Evolutionary conservation across 2,797 vertebrate species (phyloP), one percentile per base, ranked within the genome.

Genomic region (Moxostoma hubbsi): DNA sequence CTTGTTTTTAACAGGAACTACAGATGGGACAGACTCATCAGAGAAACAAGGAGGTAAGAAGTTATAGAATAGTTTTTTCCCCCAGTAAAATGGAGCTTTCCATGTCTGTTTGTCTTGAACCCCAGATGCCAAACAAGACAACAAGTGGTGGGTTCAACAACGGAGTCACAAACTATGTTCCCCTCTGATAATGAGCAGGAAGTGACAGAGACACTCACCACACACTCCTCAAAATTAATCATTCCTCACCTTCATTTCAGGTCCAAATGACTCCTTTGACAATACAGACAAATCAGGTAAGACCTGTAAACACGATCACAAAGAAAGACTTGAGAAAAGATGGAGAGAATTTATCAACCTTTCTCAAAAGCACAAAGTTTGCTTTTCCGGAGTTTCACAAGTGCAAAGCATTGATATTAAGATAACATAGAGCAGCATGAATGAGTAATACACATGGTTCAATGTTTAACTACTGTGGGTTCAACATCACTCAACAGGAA

Each of bases 211-310:
- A 36, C 36, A 36, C 36, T n/a, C 55, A 15, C 55, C 61, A 45
- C 61, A 45, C 5, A 3, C n/a, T 58, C 15, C 55, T 63, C 61
- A 12, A 59, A 10, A 18, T 68, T 18, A 4, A 68, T 9, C 13
- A 16, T n/a, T 12, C 51, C 9, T 5, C 12, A 24, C 57, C 66
- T 73, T 16, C 51, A 12, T 75, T 84, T 76, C 72, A 87, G 86
- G 55, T 53, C 51, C 59, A 13, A 74, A 12, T 75, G 85, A 88
- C 13, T 59, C 45, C 9, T 73, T 68, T 49, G 80, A 84, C 57
- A 81, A 75, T 1, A 80, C 82, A 47, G 82, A 85, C 24, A 81
- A 81, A 49, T 80, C 84, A 81, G 83, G 88, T 88, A 55, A 84
- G 87, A 65, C 36, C 53, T 24, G 58, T 47, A 11, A 45, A 36